phyloP scores from a whole-genome alignment of 2,113 vertebrate species.

The Catharus bicknelli region DNA sequence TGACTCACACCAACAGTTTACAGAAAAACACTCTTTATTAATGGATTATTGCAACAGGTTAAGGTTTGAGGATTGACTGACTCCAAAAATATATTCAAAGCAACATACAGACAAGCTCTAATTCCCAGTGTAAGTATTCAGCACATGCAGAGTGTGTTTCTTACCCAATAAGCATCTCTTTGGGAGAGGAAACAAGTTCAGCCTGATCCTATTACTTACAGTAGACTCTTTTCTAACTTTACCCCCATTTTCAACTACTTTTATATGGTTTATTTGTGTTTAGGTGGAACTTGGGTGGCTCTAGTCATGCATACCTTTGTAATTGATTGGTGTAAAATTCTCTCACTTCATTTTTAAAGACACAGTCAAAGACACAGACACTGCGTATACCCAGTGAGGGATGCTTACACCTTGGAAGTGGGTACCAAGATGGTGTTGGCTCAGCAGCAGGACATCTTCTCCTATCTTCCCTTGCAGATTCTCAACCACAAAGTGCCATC shows the following conservation, averaged over 20 bases:
- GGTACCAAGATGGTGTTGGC: no score
- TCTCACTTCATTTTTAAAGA: not conserved
- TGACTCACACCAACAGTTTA: not conserved
- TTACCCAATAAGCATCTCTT: not conserved
- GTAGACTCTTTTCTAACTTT: not conserved
- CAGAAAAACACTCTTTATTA: not conserved
- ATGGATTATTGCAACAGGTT: not conserved
- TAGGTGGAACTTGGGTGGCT: not conserved
- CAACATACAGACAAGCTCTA: not conserved
- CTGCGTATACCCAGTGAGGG: not conserved
- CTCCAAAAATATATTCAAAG: not conserved
- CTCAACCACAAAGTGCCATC: not conserved
- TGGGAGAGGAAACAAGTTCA: not conserved
- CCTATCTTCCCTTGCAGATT: not conserved
- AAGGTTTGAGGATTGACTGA: not conserved
- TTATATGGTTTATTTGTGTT: not conserved
- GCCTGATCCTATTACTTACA: no score
- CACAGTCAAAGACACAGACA: rapidly evolving
- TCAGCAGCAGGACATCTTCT: not conserved
- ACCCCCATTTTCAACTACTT: not conserved
- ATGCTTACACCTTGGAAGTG: rapidly evolving
- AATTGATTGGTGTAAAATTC: not conserved
- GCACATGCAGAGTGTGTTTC: not conserved
- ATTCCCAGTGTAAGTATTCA: not conserved
- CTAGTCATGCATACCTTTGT: not conserved